A percentile compares a stretch with the other conserved stretches of the same genome.
phyloP scores from a whole-genome alignment of 1,140 invertebrate species.

The Platyura marginata region DNA sequence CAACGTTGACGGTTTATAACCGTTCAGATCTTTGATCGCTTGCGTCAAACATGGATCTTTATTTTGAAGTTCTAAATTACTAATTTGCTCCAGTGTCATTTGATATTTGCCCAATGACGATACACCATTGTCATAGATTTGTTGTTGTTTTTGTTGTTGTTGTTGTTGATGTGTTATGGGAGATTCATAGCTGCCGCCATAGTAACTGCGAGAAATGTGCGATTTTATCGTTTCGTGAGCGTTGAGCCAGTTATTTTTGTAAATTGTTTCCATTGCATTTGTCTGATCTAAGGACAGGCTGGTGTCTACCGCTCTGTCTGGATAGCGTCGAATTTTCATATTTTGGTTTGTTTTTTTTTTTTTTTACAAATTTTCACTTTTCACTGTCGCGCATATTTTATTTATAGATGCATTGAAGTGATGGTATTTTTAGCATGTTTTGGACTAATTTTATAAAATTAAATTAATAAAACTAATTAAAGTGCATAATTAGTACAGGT shows the following conservation, averaged over 20 bases:
- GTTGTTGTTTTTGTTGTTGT: too few relatives aligned
- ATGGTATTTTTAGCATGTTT: too few relatives aligned
- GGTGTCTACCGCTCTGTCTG: slow-evolving; percentile 50
- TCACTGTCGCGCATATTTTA: too few relatives aligned
- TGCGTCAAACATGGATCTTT: slow-evolving; percentile 11
- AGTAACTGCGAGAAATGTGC: slow-evolving; percentile 7
- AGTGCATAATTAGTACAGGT: too few relatives aligned
- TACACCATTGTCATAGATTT: slow-evolving; percentile 30
- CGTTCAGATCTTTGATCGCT: slow-evolving; percentile 32
- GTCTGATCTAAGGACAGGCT: slow-evolving; percentile 38
- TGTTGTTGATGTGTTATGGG: slow-evolving; percentile 12
- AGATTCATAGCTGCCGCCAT: neutral
- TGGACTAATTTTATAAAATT: too few relatives aligned
- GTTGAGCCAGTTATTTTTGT: slow-evolving; percentile 67
- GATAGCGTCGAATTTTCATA: slow-evolving; percentile 69
- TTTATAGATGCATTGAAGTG: too few relatives aligned
- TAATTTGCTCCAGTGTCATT: slow-evolving; percentile 34
- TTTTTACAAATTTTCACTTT: too few relatives aligned
- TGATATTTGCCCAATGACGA: slow-evolving; percentile 38
- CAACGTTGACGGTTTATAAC: slow-evolving; percentile 33
- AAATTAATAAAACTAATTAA: too few relatives aligned
- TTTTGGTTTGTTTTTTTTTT: too few relatives aligned
- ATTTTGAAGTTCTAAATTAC: slow-evolving; percentile 12
- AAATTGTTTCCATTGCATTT: slow-evolving; percentile 48
- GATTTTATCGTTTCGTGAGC: slow-evolving; percentile 19